Percentiles rank a stretch among this genome's conserved stretches.
phyloP scores from a whole-genome alignment of 2,888 invertebrate species.

The Stenotaenia linearis region DNA sequence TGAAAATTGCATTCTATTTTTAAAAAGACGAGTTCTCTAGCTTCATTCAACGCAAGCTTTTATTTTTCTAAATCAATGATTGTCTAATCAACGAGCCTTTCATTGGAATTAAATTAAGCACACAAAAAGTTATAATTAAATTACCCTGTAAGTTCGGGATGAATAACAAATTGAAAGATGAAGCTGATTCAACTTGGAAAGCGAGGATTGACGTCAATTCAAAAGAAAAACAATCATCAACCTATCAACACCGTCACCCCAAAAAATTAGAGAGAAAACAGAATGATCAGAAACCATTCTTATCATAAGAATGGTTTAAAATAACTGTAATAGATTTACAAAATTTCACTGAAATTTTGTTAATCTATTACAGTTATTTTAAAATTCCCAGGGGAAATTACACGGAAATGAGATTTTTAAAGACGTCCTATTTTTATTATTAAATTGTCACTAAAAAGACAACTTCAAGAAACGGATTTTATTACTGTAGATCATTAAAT shows the following conservation, averaged over 20 bases:
- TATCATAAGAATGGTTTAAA: no score
- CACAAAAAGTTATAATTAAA: not conserved
- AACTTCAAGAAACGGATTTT: no score
- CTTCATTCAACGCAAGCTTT: no score
- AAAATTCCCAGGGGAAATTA: no score
- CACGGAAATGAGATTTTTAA: no score
- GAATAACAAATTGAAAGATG: not conserved
- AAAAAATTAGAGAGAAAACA: not conserved
- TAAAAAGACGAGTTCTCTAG: not conserved
- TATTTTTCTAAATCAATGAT: not conserved
- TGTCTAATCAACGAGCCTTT: not conserved
- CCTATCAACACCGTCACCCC: not conserved
- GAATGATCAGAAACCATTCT: not conserved
- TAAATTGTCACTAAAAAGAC: no score
- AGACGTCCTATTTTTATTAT: no score
- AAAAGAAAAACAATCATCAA: not conserved
- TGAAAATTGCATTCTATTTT: constrained; percentile 10
- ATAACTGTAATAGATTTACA: no score
- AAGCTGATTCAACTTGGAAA: not conserved
- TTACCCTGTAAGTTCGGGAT: not conserved
- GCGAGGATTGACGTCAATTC: not conserved
- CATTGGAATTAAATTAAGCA: not conserved
- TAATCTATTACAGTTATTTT: no score
- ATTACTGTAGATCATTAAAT: no score
- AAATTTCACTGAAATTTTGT: no score